Evolutionary conservation across 2,113 vertebrate genomes (phyloP).

Genomic region (Amphiprion ocellaris): DNA sequence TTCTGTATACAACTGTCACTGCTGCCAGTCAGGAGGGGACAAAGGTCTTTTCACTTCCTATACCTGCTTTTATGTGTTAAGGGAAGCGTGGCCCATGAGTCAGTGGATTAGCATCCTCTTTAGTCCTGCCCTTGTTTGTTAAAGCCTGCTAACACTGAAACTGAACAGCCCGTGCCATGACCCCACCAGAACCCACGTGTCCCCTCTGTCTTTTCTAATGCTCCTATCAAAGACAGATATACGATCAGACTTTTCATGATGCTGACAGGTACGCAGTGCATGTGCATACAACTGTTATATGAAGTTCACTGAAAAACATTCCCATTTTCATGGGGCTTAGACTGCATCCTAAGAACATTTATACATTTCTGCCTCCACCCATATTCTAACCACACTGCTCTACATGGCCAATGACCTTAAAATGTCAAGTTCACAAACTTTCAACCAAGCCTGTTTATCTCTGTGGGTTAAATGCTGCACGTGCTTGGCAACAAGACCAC

Average conservation of each 20-base stretch:
- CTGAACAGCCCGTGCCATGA: neutral
- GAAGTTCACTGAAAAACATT: neutral
- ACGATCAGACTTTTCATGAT: neutral
- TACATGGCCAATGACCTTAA: constrained; percentile 17
- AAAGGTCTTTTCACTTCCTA: constrained; percentile 43
- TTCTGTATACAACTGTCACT: neutral
- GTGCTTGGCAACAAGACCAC: constrained; percentile 33
- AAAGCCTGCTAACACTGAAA: constrained; percentile 35
- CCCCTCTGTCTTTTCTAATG: neutral
- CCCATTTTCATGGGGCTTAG: neutral
- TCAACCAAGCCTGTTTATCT: neutral
- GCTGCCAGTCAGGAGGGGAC: constrained; percentile 14
- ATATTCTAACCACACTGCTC: neutral
- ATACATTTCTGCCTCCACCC: neutral
- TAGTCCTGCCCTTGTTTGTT: constrained; percentile 68
- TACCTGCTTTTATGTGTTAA: constrained; percentile 2
- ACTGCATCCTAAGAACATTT: neutral
- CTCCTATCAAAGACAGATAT: neutral
- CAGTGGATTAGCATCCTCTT: constrained; percentile 43
- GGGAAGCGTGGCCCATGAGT: constrained; percentile 51
- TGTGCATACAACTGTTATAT: neutral
- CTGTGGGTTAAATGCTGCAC: constrained; percentile 8
- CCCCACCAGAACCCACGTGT: constrained; percentile 7
- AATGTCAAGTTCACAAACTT: constrained; percentile 12
- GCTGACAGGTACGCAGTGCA: neutral